These are phyloP conservation scores for Stenodema calcarata DNA, from an alignment of 2,888 invertebrate species.

Conservation along the genomic window DNA sequence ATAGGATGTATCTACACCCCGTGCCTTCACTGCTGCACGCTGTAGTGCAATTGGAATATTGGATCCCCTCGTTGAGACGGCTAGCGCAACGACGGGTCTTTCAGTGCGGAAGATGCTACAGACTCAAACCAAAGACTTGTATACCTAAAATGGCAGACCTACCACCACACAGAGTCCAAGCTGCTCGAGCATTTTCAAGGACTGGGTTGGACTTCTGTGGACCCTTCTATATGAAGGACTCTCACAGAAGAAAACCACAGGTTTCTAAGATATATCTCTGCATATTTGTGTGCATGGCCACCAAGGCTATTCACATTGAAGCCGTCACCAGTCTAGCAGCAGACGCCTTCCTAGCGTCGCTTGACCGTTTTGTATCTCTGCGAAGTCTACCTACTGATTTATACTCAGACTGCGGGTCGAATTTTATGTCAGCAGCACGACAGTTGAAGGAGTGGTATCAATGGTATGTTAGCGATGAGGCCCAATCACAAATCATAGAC, in stretches of 20 bases:
- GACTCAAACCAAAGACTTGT: constrained; percentile 17
- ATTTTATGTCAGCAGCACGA: constrained; percentile 59
- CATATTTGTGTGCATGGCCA: constrained; percentile 58
- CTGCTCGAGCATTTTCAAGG: constrained; percentile 56
- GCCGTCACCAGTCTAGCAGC: constrained; percentile 58
- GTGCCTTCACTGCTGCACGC: neutral
- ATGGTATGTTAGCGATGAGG: constrained; percentile 12
- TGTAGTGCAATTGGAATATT: constrained; percentile 17
- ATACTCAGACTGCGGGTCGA: constrained; percentile 60
- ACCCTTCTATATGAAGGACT: constrained; percentile 55
- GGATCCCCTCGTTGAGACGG: constrained; percentile 28
- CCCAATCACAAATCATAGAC: constrained; percentile 51
- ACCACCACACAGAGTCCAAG: constrained; percentile 37
- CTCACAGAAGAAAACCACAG: constrained; percentile 49
- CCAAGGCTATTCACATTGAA: constrained; percentile 59
- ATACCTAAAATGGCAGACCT: constrained; percentile 48
- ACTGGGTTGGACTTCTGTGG: constrained; percentile 58
- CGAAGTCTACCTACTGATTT: constrained; percentile 58
- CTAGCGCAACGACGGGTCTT: neutral
- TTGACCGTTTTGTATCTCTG: constrained; percentile 58
- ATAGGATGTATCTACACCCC: constrained; percentile 10
- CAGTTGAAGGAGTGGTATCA: constrained; percentile 27
- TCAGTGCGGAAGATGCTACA: constrained; percentile 43
- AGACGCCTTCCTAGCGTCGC: constrained; percentile 59
- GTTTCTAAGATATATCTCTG: constrained; percentile 57